Conservation (phyloP, 2,113 vertebrate species). For the Phyllostomus discolor region DNA sequence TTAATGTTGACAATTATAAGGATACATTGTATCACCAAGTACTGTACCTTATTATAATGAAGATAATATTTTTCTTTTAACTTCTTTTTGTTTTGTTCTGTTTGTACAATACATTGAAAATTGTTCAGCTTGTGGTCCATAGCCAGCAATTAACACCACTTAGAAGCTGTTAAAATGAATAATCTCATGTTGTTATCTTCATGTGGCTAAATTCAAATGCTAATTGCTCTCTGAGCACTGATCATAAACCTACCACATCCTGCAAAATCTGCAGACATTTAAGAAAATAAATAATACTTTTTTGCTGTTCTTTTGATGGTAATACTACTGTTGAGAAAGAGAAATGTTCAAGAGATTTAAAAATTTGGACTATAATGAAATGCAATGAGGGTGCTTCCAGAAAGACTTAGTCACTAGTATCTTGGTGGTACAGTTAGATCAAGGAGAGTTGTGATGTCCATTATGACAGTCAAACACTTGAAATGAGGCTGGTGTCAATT, state of each 20-base stretch:
- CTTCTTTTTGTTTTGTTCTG: conserved; percentile 70
- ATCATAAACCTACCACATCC: conserved; percentile 67
- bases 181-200: conserved; percentile 75
- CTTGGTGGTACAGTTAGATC: accelerated
- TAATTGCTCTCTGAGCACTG: conserved; percentile 73
- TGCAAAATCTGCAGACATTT: conserved; percentile 54
- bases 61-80: conserved; percentile 58
- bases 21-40: background rate
- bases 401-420: background rate
- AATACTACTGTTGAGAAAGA: background rate
- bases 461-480: background rate
- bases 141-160: conserved; percentile 81
- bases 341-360: background rate
- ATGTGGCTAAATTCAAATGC: conserved; percentile 71
- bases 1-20: background rate
- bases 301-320: background rate
- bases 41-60: background rate
- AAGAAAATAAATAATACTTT: background rate
- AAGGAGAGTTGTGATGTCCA: background rate
- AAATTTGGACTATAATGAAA: background rate
- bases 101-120: conserved; percentile 75
- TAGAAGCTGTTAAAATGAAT: conserved; percentile 78
- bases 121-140: conserved; percentile 73
- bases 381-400: background rate
- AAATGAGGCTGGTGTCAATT: background rate